Conservation (phyloP, 1,140 invertebrate species). For the Hypothenemus hampei region DNA sequence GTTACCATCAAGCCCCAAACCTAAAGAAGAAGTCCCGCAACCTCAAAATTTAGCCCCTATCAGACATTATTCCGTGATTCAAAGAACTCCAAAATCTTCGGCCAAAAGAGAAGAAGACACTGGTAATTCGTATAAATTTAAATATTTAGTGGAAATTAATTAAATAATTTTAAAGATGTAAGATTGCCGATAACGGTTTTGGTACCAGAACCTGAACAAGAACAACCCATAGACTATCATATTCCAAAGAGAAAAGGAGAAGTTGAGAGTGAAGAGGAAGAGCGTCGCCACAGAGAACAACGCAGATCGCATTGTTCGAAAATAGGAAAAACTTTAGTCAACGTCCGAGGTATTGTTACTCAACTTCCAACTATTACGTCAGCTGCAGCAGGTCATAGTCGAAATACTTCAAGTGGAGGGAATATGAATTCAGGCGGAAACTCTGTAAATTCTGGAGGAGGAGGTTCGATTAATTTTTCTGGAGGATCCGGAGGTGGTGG, state of each 20-base stretch:
- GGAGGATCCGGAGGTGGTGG: slow-evolving; percentile 52
- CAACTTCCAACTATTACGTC: slow-evolving; percentile 55
- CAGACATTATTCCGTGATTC: slow-evolving; percentile 68
- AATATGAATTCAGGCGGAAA: slow-evolving; percentile 43
- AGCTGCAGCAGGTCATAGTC: slow-evolving; percentile 71
- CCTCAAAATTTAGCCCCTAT: slow-evolving; percentile 51
- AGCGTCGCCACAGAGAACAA: slow-evolving; percentile 55
- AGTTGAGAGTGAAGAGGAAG: slow-evolving; percentile 58
- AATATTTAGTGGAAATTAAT: not conserved
- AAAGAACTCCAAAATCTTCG: slow-evolving; percentile 62
- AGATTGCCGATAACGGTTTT: slow-evolving; percentile 47
- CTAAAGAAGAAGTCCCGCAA: slow-evolving; percentile 49
- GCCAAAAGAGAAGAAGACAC: slow-evolving; percentile 52
- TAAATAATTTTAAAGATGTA: slow-evolving; percentile 35
- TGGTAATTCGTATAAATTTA: slow-evolving; percentile 2
- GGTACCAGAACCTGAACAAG: slow-evolving; percentile 60
- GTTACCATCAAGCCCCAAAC: slow-evolving; percentile 52
- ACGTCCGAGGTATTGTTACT: slow-evolving; percentile 40
- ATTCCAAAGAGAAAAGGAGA: slow-evolving; percentile 72
- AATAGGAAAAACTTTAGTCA: slow-evolving; percentile 49
- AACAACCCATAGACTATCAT: slow-evolving; percentile 83
- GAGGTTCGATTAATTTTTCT: slow-evolving; percentile 47
- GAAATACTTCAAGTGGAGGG: slow-evolving; percentile 34
- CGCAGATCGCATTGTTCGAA: slow-evolving; percentile 55
- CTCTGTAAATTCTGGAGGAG: slow-evolving; percentile 51